Evolutionary conservation across 2,888 invertebrate genomes (phyloP), one percentile per base, ranked within the genome.

Genomic region (Pinctada fucata): DNA sequence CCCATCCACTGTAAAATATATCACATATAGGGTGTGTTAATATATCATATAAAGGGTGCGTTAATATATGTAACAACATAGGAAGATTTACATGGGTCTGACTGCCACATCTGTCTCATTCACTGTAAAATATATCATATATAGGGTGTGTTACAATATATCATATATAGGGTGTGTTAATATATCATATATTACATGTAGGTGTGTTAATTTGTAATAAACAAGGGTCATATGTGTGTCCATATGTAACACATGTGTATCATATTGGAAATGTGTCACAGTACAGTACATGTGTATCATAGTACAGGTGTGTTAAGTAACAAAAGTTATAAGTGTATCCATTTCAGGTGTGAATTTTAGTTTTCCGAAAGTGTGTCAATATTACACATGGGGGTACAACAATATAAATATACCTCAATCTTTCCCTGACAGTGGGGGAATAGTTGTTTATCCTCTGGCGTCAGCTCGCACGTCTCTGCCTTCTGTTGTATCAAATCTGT

Each of bases 1-100:
- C 82, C 83, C 92, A 93, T 93, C 93, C 93, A 90, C 89, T 90
- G 85, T 52, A 84, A 86, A 66, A 58, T 52, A 67, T 64, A 51
- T 65, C 68, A 76, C 3, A 31, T 31, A 31, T 31, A 31, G 31
- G 31, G 31, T 31, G 31, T 31, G 31, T 31, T 31, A 31, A 1
- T 31, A 31, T 31, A 31, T 31, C 31, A 31, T 31, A 31, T 31
- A 31, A 1, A 31, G 8, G 63, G n/a, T 10, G 63, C 1, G 10
- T 58, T 8, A 10, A 10, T 58, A 58, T 58, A 58, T 16, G 3
- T 8, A 31, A 13, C 10, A 49, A 8, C 16, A 68, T 48, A 68
- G 4, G 10, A 2, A 13, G 31, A 31, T 31, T 31, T 31, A 31
- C 31, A 31, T 31, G 31, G 58, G 8, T 8, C 58, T 31, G 4